Evolutionary conservation across 2,888 invertebrate species (phyloP), one percentile per base, ranked within the genome.

Genomic region (Brachypalpus laphriformis): DNA sequence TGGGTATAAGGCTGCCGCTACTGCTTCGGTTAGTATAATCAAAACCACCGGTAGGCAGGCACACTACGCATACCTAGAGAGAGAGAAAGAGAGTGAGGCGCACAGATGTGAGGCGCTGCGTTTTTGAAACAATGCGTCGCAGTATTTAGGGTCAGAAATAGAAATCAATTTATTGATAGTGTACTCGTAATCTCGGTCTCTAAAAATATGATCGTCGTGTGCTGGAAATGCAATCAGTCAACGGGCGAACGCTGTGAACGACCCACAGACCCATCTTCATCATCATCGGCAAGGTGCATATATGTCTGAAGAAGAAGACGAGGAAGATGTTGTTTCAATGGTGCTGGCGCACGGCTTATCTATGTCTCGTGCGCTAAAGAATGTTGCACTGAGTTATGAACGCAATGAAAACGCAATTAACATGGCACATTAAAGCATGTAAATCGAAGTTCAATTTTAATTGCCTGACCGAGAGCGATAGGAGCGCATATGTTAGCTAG

Each of bases 391-490:
- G 11, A 18, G 37, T 42, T 61, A 42, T 51, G 61, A 63, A 72
- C 47, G 49, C 72, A 47, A 68, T 63, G 59, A 78, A 56, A 74
- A 28, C 16, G 65, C 65, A 70, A 82, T 72, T 75, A 76, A 51
- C 63, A 65, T 65, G 14, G 37, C 9, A 28, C 68, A 83, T 78
- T 83, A 66, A 75, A 83, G 54, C 65, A 83, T 78, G 78, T 82
- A 74, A 82, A 83, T 65, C 63, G 45, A 80, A 80, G 83, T 78
- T 78, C 47, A 83, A 70, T 57, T 68, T 68, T 78, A 83, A 78
- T 83, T 78, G 68, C 51, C 18, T n/a, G 57, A 31, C 57, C 28
- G 28, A 37, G 34, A 82, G 51, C 45, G 82, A 76, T 77, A 82
- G 77, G 68, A 11, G 63, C 25, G 63, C 80, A 85, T 83, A 75